Conservation (phyloP, 2,797 vertebrate species). For the Heterohyrax brucei region DNA sequence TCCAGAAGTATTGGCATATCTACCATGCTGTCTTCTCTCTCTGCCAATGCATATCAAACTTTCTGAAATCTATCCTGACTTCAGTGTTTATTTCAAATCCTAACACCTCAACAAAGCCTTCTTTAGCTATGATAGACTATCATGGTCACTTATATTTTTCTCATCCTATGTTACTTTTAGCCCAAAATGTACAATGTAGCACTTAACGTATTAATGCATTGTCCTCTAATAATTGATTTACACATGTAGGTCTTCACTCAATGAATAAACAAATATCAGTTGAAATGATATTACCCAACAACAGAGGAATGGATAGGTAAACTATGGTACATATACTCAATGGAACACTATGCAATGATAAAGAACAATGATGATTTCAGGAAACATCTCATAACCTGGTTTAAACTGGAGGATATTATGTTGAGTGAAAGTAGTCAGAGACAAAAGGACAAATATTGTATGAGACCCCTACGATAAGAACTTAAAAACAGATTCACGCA, state of each 20-base stretch:
- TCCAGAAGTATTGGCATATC: not conserved
- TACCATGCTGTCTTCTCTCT: not conserved
- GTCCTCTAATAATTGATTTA: not conserved
- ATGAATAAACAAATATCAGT: slow-evolving; percentile 32
- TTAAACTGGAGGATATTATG: too few species aligned
- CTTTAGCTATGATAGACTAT: not conserved
- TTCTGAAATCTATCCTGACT: not conserved
- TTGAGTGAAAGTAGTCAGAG: too few species aligned
- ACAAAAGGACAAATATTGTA: too few species aligned
- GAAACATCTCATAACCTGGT: too few species aligned
- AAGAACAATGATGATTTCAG: too few species aligned
- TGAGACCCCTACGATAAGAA: too few species aligned
- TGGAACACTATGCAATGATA: too few species aligned
- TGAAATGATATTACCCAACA: slow-evolving; percentile 8
- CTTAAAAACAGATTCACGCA: too few species aligned
- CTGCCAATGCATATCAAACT: not conserved
- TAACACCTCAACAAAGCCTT: not conserved
- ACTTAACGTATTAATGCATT: slow-evolving; percentile 5
- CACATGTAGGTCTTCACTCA: not conserved
- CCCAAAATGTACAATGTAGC: not conserved
- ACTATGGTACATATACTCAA: too few species aligned
- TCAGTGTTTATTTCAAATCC: slow-evolving; percentile 36
- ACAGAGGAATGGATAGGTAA: too few species aligned
- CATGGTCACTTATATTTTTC: slow-evolving; percentile 46
- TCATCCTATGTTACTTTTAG: not conserved